These are phyloP conservation scores for Pelagia noctiluca DNA, from an alignment of 30 jellyfish, hydroid and myxozoan species.

Conservation along the genomic window DNA sequence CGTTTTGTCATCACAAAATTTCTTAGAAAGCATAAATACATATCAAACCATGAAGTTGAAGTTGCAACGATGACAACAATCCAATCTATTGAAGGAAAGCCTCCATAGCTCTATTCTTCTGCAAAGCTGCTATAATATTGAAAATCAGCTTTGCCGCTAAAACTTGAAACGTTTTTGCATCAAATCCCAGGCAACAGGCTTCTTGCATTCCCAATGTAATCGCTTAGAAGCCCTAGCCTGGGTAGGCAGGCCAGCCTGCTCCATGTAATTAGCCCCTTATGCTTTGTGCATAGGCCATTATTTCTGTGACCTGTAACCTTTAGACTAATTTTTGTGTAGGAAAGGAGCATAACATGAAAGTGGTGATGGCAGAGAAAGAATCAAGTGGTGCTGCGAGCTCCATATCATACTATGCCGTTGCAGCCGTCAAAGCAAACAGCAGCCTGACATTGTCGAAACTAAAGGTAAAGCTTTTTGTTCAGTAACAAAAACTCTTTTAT, in stretches of 20 bases:
- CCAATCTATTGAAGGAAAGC: too few species aligned
- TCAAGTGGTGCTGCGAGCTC: not conserved
- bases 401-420: conserved; percentile 39
- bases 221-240: not conserved
- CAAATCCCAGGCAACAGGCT: not conserved
- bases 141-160: too few species aligned
- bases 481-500: too few species aligned
- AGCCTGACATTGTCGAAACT: conserved; percentile 13
- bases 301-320: not conserved
- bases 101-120: too few species aligned
- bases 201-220: not conserved
- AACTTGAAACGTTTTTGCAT: not conserved
- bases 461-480: conserved; percentile 13
- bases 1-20: too few species aligned
- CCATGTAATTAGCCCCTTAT: not conserved
- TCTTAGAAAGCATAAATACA: too few species aligned
- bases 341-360: conserved; percentile 20
- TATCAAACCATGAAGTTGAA: too few species aligned
- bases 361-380: conserved; percentile 20
- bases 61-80: too few species aligned
- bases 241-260: not conserved
- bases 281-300: not conserved
- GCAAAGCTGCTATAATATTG: too few species aligned
- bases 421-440: conserved; percentile 26
- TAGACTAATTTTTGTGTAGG: not conserved